Conservation (phyloP, 2,113 vertebrate species). For the Cynopterus brachyotis region DNA sequence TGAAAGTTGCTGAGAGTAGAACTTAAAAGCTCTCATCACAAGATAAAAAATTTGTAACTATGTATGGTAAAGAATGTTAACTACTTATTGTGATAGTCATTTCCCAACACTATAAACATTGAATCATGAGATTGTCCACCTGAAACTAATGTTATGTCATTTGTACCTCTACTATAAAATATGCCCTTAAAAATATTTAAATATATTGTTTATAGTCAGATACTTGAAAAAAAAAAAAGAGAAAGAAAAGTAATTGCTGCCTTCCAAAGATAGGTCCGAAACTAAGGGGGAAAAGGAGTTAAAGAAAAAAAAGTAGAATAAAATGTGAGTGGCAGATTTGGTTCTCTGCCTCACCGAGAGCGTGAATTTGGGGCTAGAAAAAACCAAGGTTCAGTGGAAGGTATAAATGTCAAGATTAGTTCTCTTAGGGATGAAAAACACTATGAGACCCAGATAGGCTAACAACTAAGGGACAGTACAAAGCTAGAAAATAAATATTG, state of each 20-base stretch:
- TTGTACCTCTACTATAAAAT: neutral
- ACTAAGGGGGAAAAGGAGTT: neutral
- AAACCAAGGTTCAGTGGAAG: neutral
- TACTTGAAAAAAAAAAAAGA: neutral
- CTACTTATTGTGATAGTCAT: neutral
- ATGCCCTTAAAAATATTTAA: neutral
- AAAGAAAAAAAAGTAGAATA: neutral
- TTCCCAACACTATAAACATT: neutral
- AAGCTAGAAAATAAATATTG: slow-evolving; percentile 1
- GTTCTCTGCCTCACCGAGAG: neutral
- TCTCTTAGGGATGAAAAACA: neutral
- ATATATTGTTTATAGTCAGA: neutral
- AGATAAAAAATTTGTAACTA: neutral
- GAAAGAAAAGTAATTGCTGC: neutral
- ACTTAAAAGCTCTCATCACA: neutral
- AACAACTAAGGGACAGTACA: neutral
- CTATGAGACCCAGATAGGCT: neutral
- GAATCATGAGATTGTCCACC: neutral
- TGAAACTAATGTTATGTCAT: neutral
- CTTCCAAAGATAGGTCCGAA: neutral
- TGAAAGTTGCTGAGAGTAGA: neutral
- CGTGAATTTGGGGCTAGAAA: neutral
- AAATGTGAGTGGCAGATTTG: neutral
- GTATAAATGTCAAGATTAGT: neutral
- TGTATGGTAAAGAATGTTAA: neutral